Base-by-base conservation (phyloP, 2,888 invertebrate genomes). In the Apoda limacodes region DNA sequence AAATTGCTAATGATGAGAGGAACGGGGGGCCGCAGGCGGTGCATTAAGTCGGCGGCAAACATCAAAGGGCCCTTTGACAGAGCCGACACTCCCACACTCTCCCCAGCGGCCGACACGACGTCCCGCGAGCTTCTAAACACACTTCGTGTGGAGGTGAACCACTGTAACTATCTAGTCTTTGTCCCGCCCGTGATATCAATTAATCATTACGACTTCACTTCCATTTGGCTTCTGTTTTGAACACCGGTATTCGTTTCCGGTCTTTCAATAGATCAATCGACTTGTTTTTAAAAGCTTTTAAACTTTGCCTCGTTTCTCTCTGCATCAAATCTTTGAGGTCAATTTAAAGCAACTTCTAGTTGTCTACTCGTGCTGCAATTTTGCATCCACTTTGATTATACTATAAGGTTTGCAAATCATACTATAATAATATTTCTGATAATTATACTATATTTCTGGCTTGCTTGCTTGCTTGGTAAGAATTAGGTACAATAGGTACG, bases 41-140 rank as follows among this genome's bases (percentile, higher is more conserved):
- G 78, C 76, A 76, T 78, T 78, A 78, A 76, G 76, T 75, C 76
- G 71, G 67, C 80, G 78, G 80, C 78, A 78, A 75, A 80, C 78
- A 78, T 78, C 76, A 76, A 78, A 78, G 78, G 63, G 64, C 69
- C 60, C 78, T 80, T 80, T 78, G 78, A 78, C 76, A 74, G 76
- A 60, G 75, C 80, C 80, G 78, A 64, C 78, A 65, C 75, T 64
- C 71, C 71, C 70, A 66, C 69, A 61, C 70, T 62, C 64, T 52
- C 58, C 60, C 50, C 48, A 35, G 34, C 36, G 35, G 42, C 39
- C 40, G 34, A 22, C 15, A 25, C 32, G 29, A 22, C 30, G 28
- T 34, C 45, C 55, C 47, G 49, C 44, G 43, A 51, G 46, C 48
- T 50, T 53, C 50, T 48, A 53, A 52, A 48, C 38, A 37, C n/a